These are phyloP conservation scores for Seriola dumerili DNA, from an alignment of 2,113 vertebrate species.

Conservation along the genomic window DNA sequence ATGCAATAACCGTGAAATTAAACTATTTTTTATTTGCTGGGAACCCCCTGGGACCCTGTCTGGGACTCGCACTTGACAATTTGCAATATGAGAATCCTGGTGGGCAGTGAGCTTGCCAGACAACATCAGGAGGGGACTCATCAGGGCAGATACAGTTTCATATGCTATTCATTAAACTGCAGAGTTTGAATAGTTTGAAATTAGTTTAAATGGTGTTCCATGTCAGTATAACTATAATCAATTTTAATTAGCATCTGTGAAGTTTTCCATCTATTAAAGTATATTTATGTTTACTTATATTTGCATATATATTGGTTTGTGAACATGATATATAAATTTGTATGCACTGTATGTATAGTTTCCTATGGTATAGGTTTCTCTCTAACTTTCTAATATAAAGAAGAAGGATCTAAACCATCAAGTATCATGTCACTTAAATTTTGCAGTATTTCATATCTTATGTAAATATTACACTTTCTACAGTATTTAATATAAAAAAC, in stretches of 20 bases:
- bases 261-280: not conserved
- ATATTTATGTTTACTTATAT: not conserved
- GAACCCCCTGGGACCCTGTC: slow-evolving; percentile 31
- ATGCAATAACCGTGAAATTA: slow-evolving; percentile 61
- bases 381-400: not conserved
- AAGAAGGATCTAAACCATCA: not conserved
- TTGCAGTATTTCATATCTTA: not conserved
- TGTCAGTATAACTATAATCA: not conserved
- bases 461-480: not conserved
- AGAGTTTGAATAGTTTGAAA: not conserved
- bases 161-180: slow-evolving; percentile 1
- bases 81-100: slow-evolving; percentile 44
- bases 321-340: no score
- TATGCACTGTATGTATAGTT: not conserved
- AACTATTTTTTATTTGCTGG: slow-evolving; percentile 39
- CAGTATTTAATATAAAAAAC: not conserved
- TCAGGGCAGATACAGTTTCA: not conserved
- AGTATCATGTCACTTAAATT: not conserved
- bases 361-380: not conserved
- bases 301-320: not conserved
- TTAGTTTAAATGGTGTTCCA: not conserved
- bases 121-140: slow-evolving; percentile 3
- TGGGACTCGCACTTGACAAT: slow-evolving; percentile 25
- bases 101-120: slow-evolving; percentile 12
- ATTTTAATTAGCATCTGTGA: not conserved